Percentiles rank a stretch among this genome's conserved stretches.
Evolutionary conservation across 1,140 invertebrate species (phyloP).

Genomic region (Drosophila lowei): DNA sequence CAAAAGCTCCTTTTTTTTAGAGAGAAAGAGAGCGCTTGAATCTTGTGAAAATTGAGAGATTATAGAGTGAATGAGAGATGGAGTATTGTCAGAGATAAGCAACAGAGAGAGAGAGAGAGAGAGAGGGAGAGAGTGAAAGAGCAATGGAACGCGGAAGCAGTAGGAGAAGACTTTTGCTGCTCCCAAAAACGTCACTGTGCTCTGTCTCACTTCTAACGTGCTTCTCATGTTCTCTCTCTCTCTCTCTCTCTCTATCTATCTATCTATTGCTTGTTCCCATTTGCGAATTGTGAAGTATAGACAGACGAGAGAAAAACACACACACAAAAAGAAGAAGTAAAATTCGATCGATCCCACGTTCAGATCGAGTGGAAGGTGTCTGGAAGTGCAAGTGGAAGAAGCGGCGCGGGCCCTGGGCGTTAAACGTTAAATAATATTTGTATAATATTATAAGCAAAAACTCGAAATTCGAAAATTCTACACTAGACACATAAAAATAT

Average conservation of each 20-base stretch:
- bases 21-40: constrained; percentile 60
- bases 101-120: too few relatives aligned
- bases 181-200: too few relatives aligned
- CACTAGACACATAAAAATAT: constrained; percentile 19
- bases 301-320: constrained; percentile 36
- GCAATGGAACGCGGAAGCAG: too few relatives aligned
- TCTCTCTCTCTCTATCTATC: background rate
- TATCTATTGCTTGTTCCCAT: constrained; percentile 5
- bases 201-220: too few relatives aligned
- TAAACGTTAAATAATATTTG: background rate
- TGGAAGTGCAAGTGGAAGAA: constrained; percentile 4
- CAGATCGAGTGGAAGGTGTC: constrained; percentile 15
- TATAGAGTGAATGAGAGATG: too few relatives aligned
- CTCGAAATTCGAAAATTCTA: background rate
- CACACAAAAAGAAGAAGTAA: constrained; percentile 23
- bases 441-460: too few relatives aligned
- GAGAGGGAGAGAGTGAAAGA: too few relatives aligned
- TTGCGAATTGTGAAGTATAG: constrained; percentile 44
- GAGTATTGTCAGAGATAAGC: too few relatives aligned
- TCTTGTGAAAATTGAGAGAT: constrained; percentile 13
- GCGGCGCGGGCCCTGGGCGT: constrained; percentile 3
- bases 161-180: too few relatives aligned
- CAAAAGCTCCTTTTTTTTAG: constrained; percentile 43
- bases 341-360: constrained; percentile 12
- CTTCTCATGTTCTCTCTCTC: constrained; percentile 17